Evolutionary conservation across 2,888 invertebrate species (phyloP).

Genomic region (Lysandra coridon): DNA sequence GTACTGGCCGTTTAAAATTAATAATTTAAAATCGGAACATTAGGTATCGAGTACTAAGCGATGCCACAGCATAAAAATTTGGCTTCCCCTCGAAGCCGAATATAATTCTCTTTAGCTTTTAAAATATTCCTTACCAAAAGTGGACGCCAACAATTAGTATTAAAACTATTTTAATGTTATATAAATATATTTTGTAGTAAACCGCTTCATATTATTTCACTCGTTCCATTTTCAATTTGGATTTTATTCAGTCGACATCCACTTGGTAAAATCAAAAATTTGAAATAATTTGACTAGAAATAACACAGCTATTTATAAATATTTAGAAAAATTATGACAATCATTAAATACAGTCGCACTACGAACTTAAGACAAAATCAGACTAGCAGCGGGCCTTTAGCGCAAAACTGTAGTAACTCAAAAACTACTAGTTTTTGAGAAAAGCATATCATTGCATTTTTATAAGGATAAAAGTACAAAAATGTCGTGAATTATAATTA

Average conservation of each 20-base stretch:
- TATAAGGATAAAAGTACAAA: not conserved
- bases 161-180: constrained; percentile 39
- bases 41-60: constrained; percentile 48
- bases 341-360: constrained; percentile 71
- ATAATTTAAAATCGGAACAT: not conserved
- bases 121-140: constrained; percentile 62
- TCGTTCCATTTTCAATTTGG: constrained; percentile 29
- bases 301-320: constrained; percentile 59
- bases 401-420: not conserved
- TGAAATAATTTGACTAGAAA: constrained; percentile 78
- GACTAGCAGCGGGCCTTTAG: constrained; percentile 40
- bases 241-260: constrained; percentile 50
- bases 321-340: constrained; percentile 59
- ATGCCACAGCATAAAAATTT: constrained; percentile 57
- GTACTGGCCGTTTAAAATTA: not conserved
- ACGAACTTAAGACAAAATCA: constrained; percentile 40
- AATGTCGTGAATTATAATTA: not conserved
- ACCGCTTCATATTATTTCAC: constrained; percentile 34
- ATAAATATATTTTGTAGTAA: constrained; percentile 41
- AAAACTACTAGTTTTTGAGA: not conserved
- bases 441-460: not conserved
- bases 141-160: constrained; percentile 47
- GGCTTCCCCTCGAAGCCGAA: constrained; percentile 74
- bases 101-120: constrained; percentile 70
- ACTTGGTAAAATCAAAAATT: constrained; percentile 58